Evolutionary conservation across 2,888 invertebrate species (phyloP), one percentile per base, ranked within the genome.

Genomic region (Dryococelus australis): DNA sequence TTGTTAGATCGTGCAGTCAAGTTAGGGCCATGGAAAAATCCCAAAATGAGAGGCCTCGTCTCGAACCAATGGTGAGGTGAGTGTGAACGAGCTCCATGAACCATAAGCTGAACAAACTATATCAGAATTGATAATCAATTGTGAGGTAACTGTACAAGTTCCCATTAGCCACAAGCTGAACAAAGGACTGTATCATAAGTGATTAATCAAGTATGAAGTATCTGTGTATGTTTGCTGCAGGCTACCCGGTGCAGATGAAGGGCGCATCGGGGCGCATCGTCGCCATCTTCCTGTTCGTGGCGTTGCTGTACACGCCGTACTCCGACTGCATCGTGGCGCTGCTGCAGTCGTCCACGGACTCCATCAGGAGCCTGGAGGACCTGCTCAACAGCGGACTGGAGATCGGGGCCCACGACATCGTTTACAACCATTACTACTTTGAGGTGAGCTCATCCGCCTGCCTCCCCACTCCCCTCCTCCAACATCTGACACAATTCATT

Each of bases 281-380:
- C 43, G 87, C 47, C 28, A 85, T 89, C 65, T 26, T 89, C 24
- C 79, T 89, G 78, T 89, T 88, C 84, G 51, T 88, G 26, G 79
- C 88, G 65, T 87, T 89, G 65, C 88, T 89, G 20, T 89, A 88
- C 86, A 89, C 89, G 3, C 88, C 89, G 16, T 89, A 89, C 85
- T 87, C 89, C 5, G 89, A 88, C 16, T 88, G 87, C 53, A 89
- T 89, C 80, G 89, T 89, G 28, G 89, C 87, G 2, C 87, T 89
- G 43, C 86, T 89, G 35, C 89, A 89, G 83, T 87, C 88, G 28
- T 87, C 89, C 16, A 88, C 89, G 16, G 65, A 81, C 65, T 87
- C 88, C 78, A 89, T 89, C 79, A 86, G 51, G 24, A 88, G 88
- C 10, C 86, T 89, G 24, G 35, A 88, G 43, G 88, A 89, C 53